Evolutionary conservation across 2,797 vertebrate species (phyloP), one percentile per base, ranked within the genome.

Genomic region (Chaunax sp.): DNA sequence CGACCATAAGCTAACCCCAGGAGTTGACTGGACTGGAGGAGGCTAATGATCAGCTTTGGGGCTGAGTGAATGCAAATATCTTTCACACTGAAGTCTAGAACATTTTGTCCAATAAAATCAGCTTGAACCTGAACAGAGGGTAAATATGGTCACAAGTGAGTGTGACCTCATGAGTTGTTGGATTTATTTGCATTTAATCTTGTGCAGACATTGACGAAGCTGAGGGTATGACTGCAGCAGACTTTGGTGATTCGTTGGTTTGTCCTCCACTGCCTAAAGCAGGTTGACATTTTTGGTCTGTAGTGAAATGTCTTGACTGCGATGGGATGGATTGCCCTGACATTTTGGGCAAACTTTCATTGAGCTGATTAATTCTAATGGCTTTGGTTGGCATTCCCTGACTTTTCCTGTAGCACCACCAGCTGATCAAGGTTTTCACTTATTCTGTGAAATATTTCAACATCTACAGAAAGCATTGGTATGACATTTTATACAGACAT

Each of bases 1-100:
- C 66, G 54, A 61, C 55, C 22, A 1, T 75, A 51, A 40, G 47
- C 54, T n/a, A 55, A 75, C 84, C 46, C 26, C 69, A 53, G 62
- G 80, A 77, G 58, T 46, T 11, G 68, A 62, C 68, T 71, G 57
- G 59, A 62, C 56, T 11, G 15, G 38, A 25, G 44, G 66, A 54
- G 51, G 72, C 56, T 81, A 85, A 90, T 88, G 78, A 87, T 57
- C 23, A 28, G 49, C 76, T 76, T 65, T 52, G 40, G 35, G 58
- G 50, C 64, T 58, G 72, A 46, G 44, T 35, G 54, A 56, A 78
- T 46, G 19, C 49, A 55, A 47, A 62, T 38, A 7, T 19, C 13
- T 51, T 54, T 68, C 18, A 46, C 61, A 40, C 28, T 41, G 40
- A 80, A 72, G 33, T 49, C 49, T 38, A 8, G 9, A 26, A 80